Evolutionary conservation across 2,888 invertebrate species (phyloP).

Genomic region (Lochmaea crataegi): DNA sequence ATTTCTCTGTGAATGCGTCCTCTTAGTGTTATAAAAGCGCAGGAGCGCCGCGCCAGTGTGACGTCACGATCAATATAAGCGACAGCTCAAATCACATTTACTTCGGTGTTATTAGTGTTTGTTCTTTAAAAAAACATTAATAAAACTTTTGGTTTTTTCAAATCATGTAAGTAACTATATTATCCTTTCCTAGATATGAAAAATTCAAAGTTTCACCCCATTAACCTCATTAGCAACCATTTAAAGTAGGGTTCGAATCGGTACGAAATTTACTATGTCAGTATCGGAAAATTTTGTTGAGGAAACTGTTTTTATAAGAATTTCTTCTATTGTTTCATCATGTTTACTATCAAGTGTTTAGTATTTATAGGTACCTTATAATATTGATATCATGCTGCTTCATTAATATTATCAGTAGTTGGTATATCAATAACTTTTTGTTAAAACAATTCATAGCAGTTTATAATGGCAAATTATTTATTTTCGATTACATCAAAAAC

Average conservation of each 20-base stretch:
- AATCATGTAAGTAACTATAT: constrained; percentile 55
- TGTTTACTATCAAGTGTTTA: not conserved
- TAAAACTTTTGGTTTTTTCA: constrained; percentile 45
- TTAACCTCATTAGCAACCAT: too few species aligned
- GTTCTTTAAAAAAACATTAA: constrained; percentile 53
- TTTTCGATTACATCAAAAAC: too few species aligned
- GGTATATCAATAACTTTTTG: not conserved
- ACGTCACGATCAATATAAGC: constrained; percentile 62
- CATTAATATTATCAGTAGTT: not conserved
- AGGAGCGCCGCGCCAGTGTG: constrained; percentile 61
- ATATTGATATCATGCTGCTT: not conserved
- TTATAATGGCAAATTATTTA: too few species aligned
- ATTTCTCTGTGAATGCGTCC: constrained; percentile 5
- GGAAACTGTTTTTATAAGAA: too few species aligned
- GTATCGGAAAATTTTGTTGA: too few species aligned
- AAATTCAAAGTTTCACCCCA: too few species aligned
- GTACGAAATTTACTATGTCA: too few species aligned
- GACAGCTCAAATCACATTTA: constrained; percentile 47
- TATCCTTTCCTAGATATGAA: not conserved
- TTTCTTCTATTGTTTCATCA: not conserved
- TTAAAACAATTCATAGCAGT: too few species aligned
- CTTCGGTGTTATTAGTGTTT: constrained; percentile 51
- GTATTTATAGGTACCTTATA: too few species aligned
- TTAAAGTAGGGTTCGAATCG: too few species aligned
- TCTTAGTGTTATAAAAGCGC: constrained; percentile 50